Evolutionary conservation across 2,888 invertebrate species (phyloP), one percentile per base, ranked within the genome.

Genomic region (Eilema sororculum): DNA sequence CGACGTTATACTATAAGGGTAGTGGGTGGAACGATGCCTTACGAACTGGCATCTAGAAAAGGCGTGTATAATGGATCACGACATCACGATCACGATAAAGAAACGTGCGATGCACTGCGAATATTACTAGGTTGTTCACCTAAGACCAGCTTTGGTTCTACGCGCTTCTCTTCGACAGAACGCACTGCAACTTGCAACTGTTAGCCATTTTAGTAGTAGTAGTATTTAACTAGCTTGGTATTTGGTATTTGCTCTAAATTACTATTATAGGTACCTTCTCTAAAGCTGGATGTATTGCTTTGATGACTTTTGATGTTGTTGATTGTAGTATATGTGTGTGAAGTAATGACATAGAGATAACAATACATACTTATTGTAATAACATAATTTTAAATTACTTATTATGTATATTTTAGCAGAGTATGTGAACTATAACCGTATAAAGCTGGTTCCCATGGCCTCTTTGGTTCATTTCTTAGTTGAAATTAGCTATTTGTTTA

Each of bases 71-170:
- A 75, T 75, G 78, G 79, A 82, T 86, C 90, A 88, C 89, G 89
- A 87, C 75, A 75, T 85, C 89, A 89, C 86, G 86, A 88, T 83
- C 84, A 80, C 82, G 80, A 74, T 80, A 74, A 73, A 74, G 79
- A 75, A 61, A 68, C 80, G 80, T 84, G 82, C 77, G 74, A 73
- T 73, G 76, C 72, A 75, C 72, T 74, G 77, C 72, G 75, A 75
- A 77, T 75, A 76, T 77, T 77, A 69, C 74, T 73, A 81, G 83
- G 86, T 87, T 86, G 78, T 87, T 87, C 80, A 87, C 87, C 87
- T 76, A 83, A 73, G 75, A 73, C 74, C 58, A 67, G 75, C 72
- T 78, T 77, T 59, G 41, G 16, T 22, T 37, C 78, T 72, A 74
- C 72, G 75, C 71, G 66, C 77, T 73, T 72, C 33, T 20, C 25